Base-by-base conservation (phyloP, 2,797 vertebrate species). In the Acrossocheilus wenchowensis region DNA sequence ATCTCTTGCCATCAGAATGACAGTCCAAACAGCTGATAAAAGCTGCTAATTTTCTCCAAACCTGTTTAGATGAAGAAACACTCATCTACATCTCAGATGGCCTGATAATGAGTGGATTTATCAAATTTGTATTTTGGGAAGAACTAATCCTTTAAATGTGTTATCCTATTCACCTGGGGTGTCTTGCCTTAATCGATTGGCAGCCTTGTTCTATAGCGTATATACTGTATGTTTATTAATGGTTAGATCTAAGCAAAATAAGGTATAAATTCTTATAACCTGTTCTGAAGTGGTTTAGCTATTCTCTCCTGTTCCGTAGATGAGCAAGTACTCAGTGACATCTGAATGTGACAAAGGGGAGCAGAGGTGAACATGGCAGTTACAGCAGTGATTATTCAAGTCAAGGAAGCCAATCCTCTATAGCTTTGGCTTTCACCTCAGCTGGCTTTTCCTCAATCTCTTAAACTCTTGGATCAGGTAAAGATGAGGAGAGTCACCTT, bases 371-470 rank as follows among this genome's bases (percentile, higher is more conserved):
- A 83, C 43, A 3, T 36, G 41, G 19, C 34, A 52, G 48, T 82
- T 26, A 71, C 34, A 23, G 14, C 57, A 30, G 23, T 5, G 8
- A 80, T 80, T 45, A 64, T 12, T 64, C n/a, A 80, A 19, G 2
- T 79, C 36, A 43, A 64, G 78, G 39, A 64, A 52, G 34, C 4
- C 17, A 84, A 78, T 78, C 74, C 62, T 43, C 60, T 68, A 23
- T 68, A 77, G 14, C 43, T 78, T 52, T 48, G 6, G 34, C 62
- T 69, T 19, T 78, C 6, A 69, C 50, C 50, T 45, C 36, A 69
- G n/a, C 64, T 57, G 60, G 43, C 34, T 71, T 52, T 81, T 81
- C 79, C n/a, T 36, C 43, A 64, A 68, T 52, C 45, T 81, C 26
- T 52, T 23, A 66, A 68, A 71, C 48, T 85, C n/a, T 78, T 34